These are phyloP conservation scores for Andrena chrysosceles DNA, from an alignment of 2,888 invertebrate genomes.

Conservation along the genomic window DNA sequence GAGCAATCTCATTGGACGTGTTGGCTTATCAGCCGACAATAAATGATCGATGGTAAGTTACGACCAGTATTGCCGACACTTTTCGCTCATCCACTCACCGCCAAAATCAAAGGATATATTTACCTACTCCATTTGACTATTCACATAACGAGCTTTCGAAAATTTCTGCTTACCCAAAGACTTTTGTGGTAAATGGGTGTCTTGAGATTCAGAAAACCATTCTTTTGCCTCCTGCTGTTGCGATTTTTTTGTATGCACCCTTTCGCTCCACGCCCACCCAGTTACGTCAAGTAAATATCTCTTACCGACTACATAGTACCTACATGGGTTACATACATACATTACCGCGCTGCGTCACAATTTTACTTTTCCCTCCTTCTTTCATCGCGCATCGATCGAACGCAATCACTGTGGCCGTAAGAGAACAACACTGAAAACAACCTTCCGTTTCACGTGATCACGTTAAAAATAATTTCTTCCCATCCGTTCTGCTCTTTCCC, in stretches of 20 bases:
- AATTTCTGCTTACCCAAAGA: slow-evolving; percentile 88
- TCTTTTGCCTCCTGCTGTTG: slow-evolving; percentile 87
- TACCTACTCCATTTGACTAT: too few relatives aligned
- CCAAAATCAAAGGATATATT: too few relatives aligned
- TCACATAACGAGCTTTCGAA: neutral
- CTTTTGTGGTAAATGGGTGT: slow-evolving; percentile 90
- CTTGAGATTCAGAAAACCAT: slow-evolving; percentile 90
- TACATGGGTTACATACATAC: too few relatives aligned
- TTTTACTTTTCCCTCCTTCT: too few relatives aligned
- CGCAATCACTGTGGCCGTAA: too few relatives aligned
- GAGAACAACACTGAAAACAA: neutral
- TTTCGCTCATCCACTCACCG: too few relatives aligned
- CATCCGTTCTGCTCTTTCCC: slow-evolving; percentile 7
- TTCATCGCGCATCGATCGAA: neutral
- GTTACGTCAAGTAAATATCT: slow-evolving; percentile 9
- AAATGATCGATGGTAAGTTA: neutral
- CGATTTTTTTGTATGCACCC: slow-evolving; percentile 87
- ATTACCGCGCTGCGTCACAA: too few relatives aligned
- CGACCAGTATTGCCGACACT: neutral
- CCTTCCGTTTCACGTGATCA: neutral
- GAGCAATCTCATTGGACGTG: neutral
- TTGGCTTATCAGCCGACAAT: slow-evolving; percentile 37
- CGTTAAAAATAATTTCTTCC: slow-evolving; percentile 39
- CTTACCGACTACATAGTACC: too few relatives aligned
- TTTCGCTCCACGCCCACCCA: slow-evolving; percentile 90